Evolutionary conservation across 2,888 invertebrate species (phyloP).

Genomic region (Muscina levida): DNA sequence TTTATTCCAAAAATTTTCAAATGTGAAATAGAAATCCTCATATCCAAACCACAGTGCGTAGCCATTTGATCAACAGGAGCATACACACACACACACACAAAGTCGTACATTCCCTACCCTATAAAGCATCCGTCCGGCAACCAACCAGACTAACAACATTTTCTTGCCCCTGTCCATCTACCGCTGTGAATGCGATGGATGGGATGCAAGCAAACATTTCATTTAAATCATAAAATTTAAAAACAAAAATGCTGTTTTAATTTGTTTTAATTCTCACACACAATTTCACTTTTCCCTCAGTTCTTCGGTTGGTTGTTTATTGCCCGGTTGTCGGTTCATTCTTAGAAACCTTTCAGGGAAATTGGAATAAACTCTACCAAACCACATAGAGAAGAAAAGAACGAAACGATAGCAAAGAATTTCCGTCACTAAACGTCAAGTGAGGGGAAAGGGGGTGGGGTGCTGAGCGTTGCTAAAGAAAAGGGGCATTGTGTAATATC

Average conservation of each 20-base stretch:
- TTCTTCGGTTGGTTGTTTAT: conserved; percentile 57
- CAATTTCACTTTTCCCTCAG: conserved; percentile 58
- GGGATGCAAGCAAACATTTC: conserved; percentile 46
- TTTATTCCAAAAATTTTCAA: too few species aligned
- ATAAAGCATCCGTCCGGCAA: conserved; percentile 47
- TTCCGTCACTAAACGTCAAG: conserved; percentile 2
- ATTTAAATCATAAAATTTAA: conserved; percentile 51
- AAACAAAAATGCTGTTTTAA: conserved; percentile 32
- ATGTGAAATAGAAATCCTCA: too few species aligned
- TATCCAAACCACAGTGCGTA: too few species aligned
- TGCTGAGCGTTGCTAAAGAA: background rate
- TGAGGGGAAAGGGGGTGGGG: background rate
- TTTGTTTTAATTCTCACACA: conserved; percentile 63
- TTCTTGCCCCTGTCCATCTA: conserved; percentile 4
- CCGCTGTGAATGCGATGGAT: background rate
- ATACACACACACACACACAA: background rate
- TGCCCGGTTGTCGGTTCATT: too few species aligned
- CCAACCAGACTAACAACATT: conserved; percentile 22
- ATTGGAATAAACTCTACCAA: conserved; percentile 28
- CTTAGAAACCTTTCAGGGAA: conserved; percentile 32
- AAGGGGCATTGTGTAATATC: background rate
- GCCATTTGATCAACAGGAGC: conserved; percentile 10
- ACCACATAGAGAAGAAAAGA: conserved; percentile 32
- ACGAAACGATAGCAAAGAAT: conserved; percentile 27
- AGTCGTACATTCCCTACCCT: background rate